Base-by-base conservation (phyloP, 2,797 vertebrate species). In the Dallia pectoralis region DNA sequence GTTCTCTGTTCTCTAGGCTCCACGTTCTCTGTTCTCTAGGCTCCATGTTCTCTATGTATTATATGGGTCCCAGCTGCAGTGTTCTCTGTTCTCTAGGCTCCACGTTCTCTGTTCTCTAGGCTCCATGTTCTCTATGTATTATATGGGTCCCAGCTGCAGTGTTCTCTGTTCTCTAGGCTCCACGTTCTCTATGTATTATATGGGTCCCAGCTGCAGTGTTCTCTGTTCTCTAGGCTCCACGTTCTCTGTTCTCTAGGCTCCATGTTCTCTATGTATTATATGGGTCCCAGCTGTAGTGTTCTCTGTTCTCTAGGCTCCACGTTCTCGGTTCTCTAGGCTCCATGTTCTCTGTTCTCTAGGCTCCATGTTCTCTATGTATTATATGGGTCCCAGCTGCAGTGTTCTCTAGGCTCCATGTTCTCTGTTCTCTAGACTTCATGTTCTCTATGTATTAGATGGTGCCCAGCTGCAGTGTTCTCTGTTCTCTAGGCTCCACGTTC, bases 21-120 rank as follows among this genome's bases (percentile, higher is more conserved):
- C n/a, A n/a, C n/a, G n/a, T 81, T 87, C 82, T 78, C 78, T 25
- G 80, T 81, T 87, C 82, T 79, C 78, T 25, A n/a, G 53, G 19
- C 62, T 29, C 61, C 14, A 3, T 59, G 53, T 59, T 30, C 61
- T 32, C 27, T 64, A 11, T 64, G 62, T 14, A 18, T 64, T 33
- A 59, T 81, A 59, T 27, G 53, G 53, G 22, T 9, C 53, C 22
- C 53, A 25, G 82, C 85, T 78, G 86, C 87, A 78, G 75, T 59
- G 81, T n/a, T 70, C 59, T 83, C 79, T 8, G 70, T 68, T 74
- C 82, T 78, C 70, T 78, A 77, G 12, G n/a, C n/a, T n/a, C n/a
- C n/a, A n/a, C n/a, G n/a, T 81, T 87, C 82, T 78, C 78, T 25
- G 80, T 81, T 87, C 82, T 79, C 78, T 25, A n/a, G 53, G 19